Percentiles rank a stretch among this genome's conserved stretches.
phyloP scores from a whole-genome alignment of 2,113 vertebrate genomes.

The Poeciliopsis occidentalis region DNA sequence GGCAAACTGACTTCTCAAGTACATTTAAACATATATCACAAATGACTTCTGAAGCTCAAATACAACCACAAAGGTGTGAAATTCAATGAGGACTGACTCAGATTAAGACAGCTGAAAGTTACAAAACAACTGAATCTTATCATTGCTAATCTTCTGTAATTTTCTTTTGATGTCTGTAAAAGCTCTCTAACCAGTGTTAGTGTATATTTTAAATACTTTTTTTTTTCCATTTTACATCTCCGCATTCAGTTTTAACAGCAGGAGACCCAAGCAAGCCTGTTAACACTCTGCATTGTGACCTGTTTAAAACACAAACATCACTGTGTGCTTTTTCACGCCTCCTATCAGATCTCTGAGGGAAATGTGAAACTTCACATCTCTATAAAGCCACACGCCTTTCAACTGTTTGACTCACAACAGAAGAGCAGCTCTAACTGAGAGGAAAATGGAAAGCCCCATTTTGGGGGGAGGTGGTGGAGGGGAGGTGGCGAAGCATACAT shows the following conservation, averaged over 20 bases:
- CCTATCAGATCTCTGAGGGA: neutral
- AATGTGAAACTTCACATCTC: slow-evolving; percentile 55
- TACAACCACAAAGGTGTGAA: neutral
- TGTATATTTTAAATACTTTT: neutral
- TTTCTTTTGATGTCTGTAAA: neutral
- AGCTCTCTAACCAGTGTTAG: neutral
- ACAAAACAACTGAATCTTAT: neutral
- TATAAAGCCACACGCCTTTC: slow-evolving; percentile 16
- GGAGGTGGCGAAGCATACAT: slow-evolving; percentile 13
- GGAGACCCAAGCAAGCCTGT: slow-evolving; percentile 8
- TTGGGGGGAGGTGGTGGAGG: neutral
- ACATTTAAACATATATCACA: neutral
- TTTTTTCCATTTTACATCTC: no score
- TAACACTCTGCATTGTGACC: slow-evolving; percentile 3
- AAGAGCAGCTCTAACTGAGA: slow-evolving; percentile 14
- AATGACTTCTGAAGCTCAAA: neutral
- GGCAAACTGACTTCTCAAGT: no score
- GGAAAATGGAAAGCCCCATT: slow-evolving; percentile 9
- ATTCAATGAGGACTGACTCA: neutral
- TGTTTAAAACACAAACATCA: slow-evolving; percentile 53
- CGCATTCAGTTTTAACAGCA: neutral
- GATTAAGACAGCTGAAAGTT: neutral
- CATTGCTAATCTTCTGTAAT: neutral
- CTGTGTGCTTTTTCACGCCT: slow-evolving; percentile 40
- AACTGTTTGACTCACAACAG: slow-evolving; percentile 18